These are phyloP conservation scores for Oncorhynchus mykiss DNA, from an alignment of 2,113 vertebrate genomes.

Conservation along the genomic window DNA sequence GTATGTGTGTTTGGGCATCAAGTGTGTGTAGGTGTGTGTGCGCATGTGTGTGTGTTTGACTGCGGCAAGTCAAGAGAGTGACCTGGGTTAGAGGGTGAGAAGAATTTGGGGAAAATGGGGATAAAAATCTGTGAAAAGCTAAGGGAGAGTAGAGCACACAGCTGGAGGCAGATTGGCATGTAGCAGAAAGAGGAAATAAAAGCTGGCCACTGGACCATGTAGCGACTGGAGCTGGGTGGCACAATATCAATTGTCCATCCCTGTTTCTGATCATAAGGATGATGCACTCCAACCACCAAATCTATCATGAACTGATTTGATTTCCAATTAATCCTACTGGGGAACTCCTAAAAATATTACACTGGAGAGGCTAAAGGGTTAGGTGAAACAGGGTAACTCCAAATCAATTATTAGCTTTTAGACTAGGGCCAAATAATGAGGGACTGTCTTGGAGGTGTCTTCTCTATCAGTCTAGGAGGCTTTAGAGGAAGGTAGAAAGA, in stretches of 20 bases:
- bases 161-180: neutral
- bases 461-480: constrained; percentile 71
- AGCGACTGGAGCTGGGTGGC: neutral
- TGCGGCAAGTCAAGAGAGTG: neutral
- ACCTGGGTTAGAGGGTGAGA: neutral
- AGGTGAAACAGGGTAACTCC: constrained; percentile 83
- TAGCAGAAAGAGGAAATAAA: neutral
- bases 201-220: neutral
- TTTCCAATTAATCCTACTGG: constrained; percentile 73
- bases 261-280: neutral
- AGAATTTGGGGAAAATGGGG: neutral
- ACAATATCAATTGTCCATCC: neutral
- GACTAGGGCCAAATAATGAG: constrained; percentile 82
- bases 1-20: neutral
- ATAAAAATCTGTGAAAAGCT: neutral
- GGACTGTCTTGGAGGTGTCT: constrained; percentile 66
- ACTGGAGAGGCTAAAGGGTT: constrained; percentile 74
- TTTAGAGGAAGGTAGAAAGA: constrained; percentile 63
- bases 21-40: neutral
- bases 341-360: constrained; percentile 60
- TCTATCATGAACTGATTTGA: neutral
- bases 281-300: neutral
- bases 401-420: constrained; percentile 96
- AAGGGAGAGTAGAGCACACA: neutral
- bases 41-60: neutral